A percentile compares a stretch with the other conserved stretches of the same genome.
These are phyloP conservation scores for Muntiacus muntjak DNA, from an alignment of 2,113 vertebrate genomes.

Conservation along the genomic window DNA sequence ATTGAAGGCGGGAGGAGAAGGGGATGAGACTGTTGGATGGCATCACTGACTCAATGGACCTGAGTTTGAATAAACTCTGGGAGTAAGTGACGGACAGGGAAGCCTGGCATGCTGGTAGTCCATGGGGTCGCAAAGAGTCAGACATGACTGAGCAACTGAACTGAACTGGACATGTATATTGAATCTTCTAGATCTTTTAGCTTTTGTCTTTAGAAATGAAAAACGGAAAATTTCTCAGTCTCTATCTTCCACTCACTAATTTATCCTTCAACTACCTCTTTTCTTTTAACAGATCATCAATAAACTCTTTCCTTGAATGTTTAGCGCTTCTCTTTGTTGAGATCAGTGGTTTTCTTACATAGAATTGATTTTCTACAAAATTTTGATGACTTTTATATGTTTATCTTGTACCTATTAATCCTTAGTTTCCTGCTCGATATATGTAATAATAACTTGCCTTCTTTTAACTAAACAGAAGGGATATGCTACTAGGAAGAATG, in stretches of 20 bases:
- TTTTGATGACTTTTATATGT: not conserved
- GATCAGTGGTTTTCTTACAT: not conserved
- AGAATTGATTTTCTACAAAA: not conserved
- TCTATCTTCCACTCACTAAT: not conserved
- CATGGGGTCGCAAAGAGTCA: fast-evolving
- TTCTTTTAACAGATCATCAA: not conserved
- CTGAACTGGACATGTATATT: not conserved
- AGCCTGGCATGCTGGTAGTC: not conserved
- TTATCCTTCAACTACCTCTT: not conserved
- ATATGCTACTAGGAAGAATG: not conserved
- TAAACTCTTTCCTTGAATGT: not conserved
- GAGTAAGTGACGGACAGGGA: not conserved
- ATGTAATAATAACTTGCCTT: not conserved
- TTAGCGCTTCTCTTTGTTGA: not conserved
- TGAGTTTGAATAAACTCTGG: not conserved
- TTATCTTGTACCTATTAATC: not conserved
- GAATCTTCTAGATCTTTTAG: not conserved
- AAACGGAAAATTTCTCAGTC: not conserved
- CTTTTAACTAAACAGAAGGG: not conserved
- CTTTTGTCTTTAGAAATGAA: not conserved
- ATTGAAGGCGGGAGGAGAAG: not conserved
- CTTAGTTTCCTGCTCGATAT: not conserved
- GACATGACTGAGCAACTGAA: not conserved
- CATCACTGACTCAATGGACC: not conserved
- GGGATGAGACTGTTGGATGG: not conserved